Percentiles rank a stretch among this genome's conserved stretches.
Evolutionary conservation across 2,888 invertebrate species (phyloP).

Genomic region (Pheosia gnoma): DNA sequence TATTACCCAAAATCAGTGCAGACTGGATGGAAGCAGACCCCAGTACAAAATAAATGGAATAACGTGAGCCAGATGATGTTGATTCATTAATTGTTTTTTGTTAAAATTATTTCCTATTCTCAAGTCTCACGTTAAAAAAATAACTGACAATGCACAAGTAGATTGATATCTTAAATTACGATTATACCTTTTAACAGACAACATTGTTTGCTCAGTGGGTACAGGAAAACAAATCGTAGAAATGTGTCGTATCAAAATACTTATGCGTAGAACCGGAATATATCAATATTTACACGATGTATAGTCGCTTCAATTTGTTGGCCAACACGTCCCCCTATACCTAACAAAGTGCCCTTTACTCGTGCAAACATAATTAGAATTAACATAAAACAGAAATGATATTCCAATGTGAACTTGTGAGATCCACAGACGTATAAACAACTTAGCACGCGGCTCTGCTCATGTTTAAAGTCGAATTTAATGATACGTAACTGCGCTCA

Average conservation of each 20-base stretch:
- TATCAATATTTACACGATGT: constrained; percentile 17
- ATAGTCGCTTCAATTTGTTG: constrained; percentile 19
- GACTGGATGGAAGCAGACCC: too few relatives aligned
- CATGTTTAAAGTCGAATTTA: constrained; percentile 28
- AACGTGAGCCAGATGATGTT: neutral
- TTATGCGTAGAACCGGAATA: neutral
- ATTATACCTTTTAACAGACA: neutral
- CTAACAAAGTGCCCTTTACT: constrained; percentile 18
- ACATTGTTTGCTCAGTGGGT: neutral
- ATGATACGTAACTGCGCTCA: constrained; percentile 33
- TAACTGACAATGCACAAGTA: constrained; percentile 1
- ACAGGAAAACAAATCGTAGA: too few relatives aligned
- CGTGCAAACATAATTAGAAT: constrained; percentile 24
- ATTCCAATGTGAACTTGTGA: constrained; percentile 19
- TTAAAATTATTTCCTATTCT: neutral
- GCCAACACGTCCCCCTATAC: constrained; percentile 7
- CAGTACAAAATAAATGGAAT: too few relatives aligned
- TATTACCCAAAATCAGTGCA: too few relatives aligned
- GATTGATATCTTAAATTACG: neutral
- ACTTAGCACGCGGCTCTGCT: constrained; percentile 22
- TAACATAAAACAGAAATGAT: constrained; percentile 26
- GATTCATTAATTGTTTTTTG: neutral
- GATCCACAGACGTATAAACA: constrained; percentile 17
- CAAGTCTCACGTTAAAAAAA: neutral
- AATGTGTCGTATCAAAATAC: neutral